Base-by-base conservation (phyloP, 2,113 vertebrate species). In the Hassar affinis region DNA sequence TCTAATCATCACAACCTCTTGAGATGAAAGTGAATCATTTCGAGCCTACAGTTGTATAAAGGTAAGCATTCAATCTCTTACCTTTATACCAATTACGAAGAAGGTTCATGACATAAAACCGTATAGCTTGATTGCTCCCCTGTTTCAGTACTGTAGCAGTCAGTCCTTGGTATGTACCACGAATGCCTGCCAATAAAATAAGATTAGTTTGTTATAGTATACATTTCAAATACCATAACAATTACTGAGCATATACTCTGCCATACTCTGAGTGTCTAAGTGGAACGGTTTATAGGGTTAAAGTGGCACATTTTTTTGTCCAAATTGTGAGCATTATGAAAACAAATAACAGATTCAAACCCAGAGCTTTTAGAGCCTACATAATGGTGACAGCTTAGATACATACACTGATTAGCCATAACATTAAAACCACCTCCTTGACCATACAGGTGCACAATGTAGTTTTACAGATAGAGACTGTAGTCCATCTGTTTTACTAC, bases 51-150 rank as follows among this genome's bases (percentile, higher is more conserved):
- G 11, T 6, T 54, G 74, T 2, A 4, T n/a, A n/a, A n/a, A n/a
- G n/a, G n/a, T n/a, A n/a, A n/a, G n/a, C n/a, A n/a, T 30, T 6
- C 2, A 8, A 2, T 81, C 76, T 74, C 89, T 92, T 80, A 94
- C 95, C 94, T 93, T 93, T 94, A 91, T 95, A 96, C 93, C 93
- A 95, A 74, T 96, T 95, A 25, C 91, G 89, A 35, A 95, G 87
- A 1, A 88, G 75, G 49, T 93, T 96, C 94, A 96, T 95, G 33
- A 94, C 93, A 33, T 93, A 96, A 89, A 95, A 95, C 12, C 95
- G 87, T 83, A 95, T 95, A 33, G 95, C 95, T 87, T 95, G 93
- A 89, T 95, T 95, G 80, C 89, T 92, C 56, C 94, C 94, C 84
- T 95, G 93, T 86, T 96, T 96, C 25, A 95, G 89, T 57, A 95